Evolutionary conservation across 1,140 invertebrate genomes (phyloP), one percentile per base, ranked within the genome.

Genomic region (Drosophila nebulosa): DNA sequence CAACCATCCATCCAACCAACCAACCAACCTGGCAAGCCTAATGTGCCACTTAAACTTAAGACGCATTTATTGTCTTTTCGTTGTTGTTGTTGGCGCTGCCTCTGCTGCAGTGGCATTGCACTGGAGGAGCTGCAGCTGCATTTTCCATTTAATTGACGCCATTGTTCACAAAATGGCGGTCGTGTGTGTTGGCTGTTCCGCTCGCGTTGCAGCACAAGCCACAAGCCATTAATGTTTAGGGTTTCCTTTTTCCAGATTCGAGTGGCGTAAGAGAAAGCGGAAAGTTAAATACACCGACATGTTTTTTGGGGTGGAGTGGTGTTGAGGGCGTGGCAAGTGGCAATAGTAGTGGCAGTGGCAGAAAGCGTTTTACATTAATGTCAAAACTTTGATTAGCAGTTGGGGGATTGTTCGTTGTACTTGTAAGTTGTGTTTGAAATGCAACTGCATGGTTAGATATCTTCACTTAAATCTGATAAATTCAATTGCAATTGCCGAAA

Each of bases 21-120:
- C n/a, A 5, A 39, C 12, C 27, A 24, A 30, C 78, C 78, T 78
- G 74, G 64, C 65, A 81, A 83, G 83, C 75, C 83, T 86, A 86
- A 86, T 86, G 83, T 86, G 78, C 75, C 83, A 86, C 83, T 86
- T 86, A 86, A 86, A 86, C 83, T 86, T 86, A 86, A 86, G 83
- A 86, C 83, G 78, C 83, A 86, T 79, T 86, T 86, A 86, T 88
- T 86, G 83, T 86, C 83, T 88, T 81, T 88, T 36, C 36, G 55
- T 14, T 57, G 68, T 53, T 51, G 59, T 36, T 52, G 46, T 2
- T 36, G 63, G 24, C 53, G 67, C 18, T 53, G 62, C 16, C 61
- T 55, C 14, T 53, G 64, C 24, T 62, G 64, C 22, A 5, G 58
- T 10, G 36, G 67, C 42, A 14, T 57, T 58, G 10, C 36, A 59